Conservation (phyloP, 2,888 invertebrate genomes). For the Leucania comma region DNA sequence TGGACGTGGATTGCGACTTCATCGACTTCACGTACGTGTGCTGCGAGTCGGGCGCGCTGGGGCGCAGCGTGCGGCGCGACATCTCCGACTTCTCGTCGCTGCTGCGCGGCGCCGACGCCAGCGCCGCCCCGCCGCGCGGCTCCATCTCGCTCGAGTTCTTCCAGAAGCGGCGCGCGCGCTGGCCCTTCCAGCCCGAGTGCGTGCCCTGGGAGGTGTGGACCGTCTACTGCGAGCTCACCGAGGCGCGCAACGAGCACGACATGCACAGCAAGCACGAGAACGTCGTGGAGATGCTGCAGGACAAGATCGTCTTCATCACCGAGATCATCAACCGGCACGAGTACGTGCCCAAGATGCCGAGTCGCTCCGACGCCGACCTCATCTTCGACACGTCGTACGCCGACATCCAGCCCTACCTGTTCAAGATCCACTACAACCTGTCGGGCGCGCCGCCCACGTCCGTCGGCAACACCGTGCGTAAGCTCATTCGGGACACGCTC, state of each 20-base stretch:
- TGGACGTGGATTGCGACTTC: slow-evolving; percentile 99
- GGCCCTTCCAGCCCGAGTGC: slow-evolving; percentile 97
- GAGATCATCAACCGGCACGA: slow-evolving; percentile 99
- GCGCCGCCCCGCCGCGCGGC: slow-evolving; percentile 91
- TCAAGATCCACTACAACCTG: slow-evolving; percentile 96
- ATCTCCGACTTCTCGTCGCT: slow-evolving; percentile 95
- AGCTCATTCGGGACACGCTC: slow-evolving; percentile 96
- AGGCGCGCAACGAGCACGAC: slow-evolving; percentile 96
- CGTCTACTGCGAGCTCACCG: slow-evolving; percentile 96
- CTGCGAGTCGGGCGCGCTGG: slow-evolving; percentile 95
- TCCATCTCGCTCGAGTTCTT: slow-evolving; percentile 98
- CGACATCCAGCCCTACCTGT: slow-evolving; percentile 99
- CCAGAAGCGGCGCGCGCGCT: slow-evolving; percentile 96
- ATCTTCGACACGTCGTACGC: slow-evolving; percentile 98
- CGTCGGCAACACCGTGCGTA: slow-evolving; percentile 97
- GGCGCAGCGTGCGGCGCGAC: slow-evolving; percentile 93
- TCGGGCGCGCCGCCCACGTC: slow-evolving; percentile 95
- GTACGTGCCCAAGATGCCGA: slow-evolving; percentile 99
- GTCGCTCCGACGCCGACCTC: slow-evolving; percentile 97
- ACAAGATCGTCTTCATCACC: slow-evolving; percentile 98
- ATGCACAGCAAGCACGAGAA: slow-evolving; percentile 96
- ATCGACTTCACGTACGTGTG: slow-evolving; percentile 99
- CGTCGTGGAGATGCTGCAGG: slow-evolving; percentile 96
- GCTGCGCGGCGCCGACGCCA: slow-evolving; percentile 93
- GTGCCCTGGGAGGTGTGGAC: slow-evolving; percentile 99